Conservation (phyloP, 2,113 vertebrate genomes). For the Pachycephala philippinensis region DNA sequence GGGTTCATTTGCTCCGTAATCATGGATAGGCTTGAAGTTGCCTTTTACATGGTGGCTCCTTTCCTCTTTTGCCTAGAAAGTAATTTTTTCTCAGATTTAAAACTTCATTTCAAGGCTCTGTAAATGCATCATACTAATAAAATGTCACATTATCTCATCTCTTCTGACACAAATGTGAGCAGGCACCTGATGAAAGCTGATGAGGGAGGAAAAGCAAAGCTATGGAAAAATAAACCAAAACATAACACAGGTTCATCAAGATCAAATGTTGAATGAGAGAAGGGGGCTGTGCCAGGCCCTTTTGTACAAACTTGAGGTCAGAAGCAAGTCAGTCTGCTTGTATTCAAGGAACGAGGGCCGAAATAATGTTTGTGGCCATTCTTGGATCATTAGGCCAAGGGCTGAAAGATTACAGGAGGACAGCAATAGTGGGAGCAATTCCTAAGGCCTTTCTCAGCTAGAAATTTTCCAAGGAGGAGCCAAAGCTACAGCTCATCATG, state of each 20-base stretch:
- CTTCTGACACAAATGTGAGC: not conserved
- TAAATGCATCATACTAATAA: conserved; percentile 22
- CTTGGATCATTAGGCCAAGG: not conserved
- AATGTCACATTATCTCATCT: conserved; percentile 18
- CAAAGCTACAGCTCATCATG: not conserved
- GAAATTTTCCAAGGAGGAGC: not conserved
- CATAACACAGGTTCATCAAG: not conserved
- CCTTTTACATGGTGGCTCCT: not conserved
- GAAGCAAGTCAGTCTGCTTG: not conserved
- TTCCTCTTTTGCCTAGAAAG: not conserved
- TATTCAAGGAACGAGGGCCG: not conserved
- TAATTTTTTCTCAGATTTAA: not conserved
- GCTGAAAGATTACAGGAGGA: not conserved
- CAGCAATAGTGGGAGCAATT: not conserved
- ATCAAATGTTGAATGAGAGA: not conserved
- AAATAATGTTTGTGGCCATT: not conserved
- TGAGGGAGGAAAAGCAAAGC: not conserved
- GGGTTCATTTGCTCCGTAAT: not conserved
- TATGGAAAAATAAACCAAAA: not conserved
- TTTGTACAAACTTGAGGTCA: not conserved
- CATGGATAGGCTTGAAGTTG: not conserved
- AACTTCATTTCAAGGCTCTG: conserved; percentile 29
- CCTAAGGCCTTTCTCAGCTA: not conserved
- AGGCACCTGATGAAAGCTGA: conserved; percentile 22
- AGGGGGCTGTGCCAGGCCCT: not conserved